Evolutionary conservation across 2,113 vertebrate genomes (phyloP), one percentile per base, ranked within the genome.

Genomic region (Noturus placidus): DNA sequence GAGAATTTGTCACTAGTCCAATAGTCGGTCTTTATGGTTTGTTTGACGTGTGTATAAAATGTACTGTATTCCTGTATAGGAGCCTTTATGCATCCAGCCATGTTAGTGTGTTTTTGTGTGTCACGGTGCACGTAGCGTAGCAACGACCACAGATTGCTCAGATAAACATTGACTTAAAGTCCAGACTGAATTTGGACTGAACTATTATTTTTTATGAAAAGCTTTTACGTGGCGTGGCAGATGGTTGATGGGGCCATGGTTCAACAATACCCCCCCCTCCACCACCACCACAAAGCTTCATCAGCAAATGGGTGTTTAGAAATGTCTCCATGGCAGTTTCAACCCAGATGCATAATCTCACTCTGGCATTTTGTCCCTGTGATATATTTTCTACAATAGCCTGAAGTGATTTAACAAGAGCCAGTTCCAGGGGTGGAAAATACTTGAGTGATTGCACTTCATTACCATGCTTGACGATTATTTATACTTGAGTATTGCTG

Each of bases 261-360:
- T 72, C 80, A 7, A 7, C n/a, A 6, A 46, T 3, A 0, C 81
- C 63, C 50, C 59, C 59, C 15, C 33, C 72, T 63, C 42, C 80
- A 81, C 63, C 35, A 59, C 69, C 33, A 17, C 72, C 70, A 70
- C 54, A 83, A 46, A 61, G 89, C 82, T 74, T 90, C 82, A 87
- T 90, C 87, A 88, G 82, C 83, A 89, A 87, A 90, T 89, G 86
- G 83, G 61, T 89, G 61, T 90, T 90, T 84, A 82, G 38, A 83
- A 79, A 90, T 80, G 84, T 78, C 59, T 56, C 33, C 77, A 74
- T 20, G 78, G 50, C 38, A 46, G 25, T 25, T 57, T 72, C 14
- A 85, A 85, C 67, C 78, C 54, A 35, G 19, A 81, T 59, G 19
- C 79, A 59, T 81, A 86, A 63, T 86, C 85, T 65, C 72, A 52